Evolutionary conservation across 1,140 invertebrate species (phyloP).

Genomic region (Vollenhovia emeryi): DNA sequence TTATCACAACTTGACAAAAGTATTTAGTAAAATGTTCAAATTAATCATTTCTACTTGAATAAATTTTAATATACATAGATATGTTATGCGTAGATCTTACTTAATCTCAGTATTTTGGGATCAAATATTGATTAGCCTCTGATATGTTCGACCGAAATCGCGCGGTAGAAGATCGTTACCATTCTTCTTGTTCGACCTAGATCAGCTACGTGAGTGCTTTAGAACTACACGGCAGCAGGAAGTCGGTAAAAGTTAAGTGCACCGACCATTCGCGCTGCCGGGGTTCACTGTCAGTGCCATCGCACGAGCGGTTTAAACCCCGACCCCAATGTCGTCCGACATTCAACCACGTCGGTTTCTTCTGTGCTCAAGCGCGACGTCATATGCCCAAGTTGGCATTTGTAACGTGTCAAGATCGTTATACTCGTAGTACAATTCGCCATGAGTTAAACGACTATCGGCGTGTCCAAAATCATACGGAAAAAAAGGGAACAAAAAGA

Average conservation of each 20-base stretch:
- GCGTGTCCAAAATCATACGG: neutral
- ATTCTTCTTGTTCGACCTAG: slow-evolving; percentile 48
- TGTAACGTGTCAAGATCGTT: slow-evolving; percentile 14
- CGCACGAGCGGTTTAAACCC: slow-evolving; percentile 23
- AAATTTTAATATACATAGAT: neutral
- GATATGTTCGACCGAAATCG: slow-evolving; percentile 11
- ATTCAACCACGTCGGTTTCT: neutral
- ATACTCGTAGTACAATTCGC: slow-evolving; percentile 13
- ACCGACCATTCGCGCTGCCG: neutral
- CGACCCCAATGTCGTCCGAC: slow-evolving; percentile 5
- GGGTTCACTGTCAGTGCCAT: slow-evolving; percentile 28
- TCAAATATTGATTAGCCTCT: slow-evolving; percentile 6
- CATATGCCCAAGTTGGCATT: slow-evolving; percentile 16
- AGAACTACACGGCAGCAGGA: slow-evolving; percentile 16
- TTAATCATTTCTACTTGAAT: neutral
- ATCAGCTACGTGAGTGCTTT: slow-evolving; percentile 42
- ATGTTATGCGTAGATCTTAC: neutral
- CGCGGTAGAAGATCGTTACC: slow-evolving; percentile 17
- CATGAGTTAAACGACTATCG: slow-evolving; percentile 9
- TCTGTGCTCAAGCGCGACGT: slow-evolving; percentile 5
- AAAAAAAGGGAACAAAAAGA: neutral
- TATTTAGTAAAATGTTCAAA: neutral
- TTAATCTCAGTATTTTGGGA: neutral
- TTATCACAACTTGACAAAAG: neutral
- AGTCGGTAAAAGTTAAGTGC: slow-evolving; percentile 41